Evolutionary conservation across 1,140 invertebrate genomes (phyloP), one percentile per base, ranked within the genome.

Genomic region (Papilio glaucus): DNA sequence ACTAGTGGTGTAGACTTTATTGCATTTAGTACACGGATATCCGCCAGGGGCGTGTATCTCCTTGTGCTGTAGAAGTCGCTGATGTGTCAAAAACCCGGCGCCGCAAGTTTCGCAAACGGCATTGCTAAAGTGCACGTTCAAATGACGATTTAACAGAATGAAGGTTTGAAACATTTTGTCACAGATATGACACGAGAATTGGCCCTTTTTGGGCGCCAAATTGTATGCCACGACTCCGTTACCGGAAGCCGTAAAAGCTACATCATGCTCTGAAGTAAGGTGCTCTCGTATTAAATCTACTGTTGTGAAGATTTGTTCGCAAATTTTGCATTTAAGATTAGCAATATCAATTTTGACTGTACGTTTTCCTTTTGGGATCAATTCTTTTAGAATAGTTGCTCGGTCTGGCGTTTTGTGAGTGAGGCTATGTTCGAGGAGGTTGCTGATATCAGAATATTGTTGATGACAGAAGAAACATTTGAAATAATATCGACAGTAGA

Each of bases 51-150:
- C 37, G 67, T 93, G 91, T 1, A 88, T 87, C 67, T 85, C 82
- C 70, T 84, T 84, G 42, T 92, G 89, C 62, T 90, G 84, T 18
- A 90, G 75, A 10, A 93, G 60, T 0, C 86, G 73, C 68, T 91
- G 86, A 26, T 86, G 80, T 0, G 88, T 86, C 81, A 88, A 85
- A 67, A 92, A 93, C 0, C 85, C 86, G 9, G 86, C 86, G 0
- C 87, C 90, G 60, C 92, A 93, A 4, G 84, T 85, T 26, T 92
- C 89, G 61, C 91, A 93, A 0, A 90, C 82, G 2, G 81, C 85
- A 29, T 88, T 88, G 24, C 77, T 85, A 24, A 88, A 89, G 77
- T 90, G 86, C 2, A 86, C 87, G 39, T 88, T 89, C 81, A 90
- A 85, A 73, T 90, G 88, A 8, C 85, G 73, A 74, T 90, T 88